These are phyloP conservation scores for Macrobrachium rosenbergii DNA, from an alignment of 1,140 invertebrate species.

Conservation along the genomic window DNA sequence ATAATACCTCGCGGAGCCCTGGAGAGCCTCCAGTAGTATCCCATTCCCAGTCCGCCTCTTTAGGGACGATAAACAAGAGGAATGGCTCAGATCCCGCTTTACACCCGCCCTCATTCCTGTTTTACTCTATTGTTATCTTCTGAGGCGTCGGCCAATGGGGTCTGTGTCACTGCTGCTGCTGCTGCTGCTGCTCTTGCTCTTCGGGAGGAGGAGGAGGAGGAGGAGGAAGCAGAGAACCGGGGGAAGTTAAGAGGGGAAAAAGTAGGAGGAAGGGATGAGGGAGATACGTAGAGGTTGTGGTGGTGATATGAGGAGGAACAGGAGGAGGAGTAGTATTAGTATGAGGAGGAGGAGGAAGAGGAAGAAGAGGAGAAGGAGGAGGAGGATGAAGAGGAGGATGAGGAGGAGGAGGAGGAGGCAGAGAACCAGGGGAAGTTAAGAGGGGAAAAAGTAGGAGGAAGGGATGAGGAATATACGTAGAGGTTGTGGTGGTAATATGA, in stretches of 20 bases:
- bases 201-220: not conserved
- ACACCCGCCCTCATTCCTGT: not conserved
- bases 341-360: not conserved
- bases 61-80: slow-evolving; percentile 42
- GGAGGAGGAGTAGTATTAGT: not conserved
- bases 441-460: not conserved
- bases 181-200: no score
- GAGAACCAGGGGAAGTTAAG: not conserved
- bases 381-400: not conserved
- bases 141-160: not conserved
- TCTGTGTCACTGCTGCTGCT: no score
- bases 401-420: not conserved
- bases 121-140: slow-evolving; percentile 41
- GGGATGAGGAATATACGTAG: not conserved
- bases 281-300: not conserved
- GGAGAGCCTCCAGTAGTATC: slow-evolving; percentile 6
- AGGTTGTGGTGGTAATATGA: not conserved
- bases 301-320: not conserved
- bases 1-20: not conserved
- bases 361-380: not conserved
- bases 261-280: not conserved
- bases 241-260: no score
- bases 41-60: slow-evolving; percentile 34
- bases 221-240: no score
- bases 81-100: slow-evolving; percentile 31